Conservation (phyloP, 2,888 invertebrate species). For the Actias luna region DNA sequence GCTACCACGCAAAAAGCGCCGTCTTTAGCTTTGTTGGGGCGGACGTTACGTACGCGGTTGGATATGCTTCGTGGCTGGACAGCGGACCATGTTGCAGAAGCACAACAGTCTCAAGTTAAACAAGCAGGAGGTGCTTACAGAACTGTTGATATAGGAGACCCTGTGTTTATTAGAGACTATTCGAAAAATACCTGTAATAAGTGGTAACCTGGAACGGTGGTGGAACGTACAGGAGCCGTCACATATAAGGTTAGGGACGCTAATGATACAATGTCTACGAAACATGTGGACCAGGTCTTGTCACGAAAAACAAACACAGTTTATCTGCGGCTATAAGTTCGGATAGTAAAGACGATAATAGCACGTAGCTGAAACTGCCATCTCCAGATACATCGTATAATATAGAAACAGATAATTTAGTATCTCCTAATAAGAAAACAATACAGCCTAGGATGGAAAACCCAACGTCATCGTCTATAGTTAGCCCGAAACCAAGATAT, state of each 20-base stretch:
- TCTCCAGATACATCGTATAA: background rate
- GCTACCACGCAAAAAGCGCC: too few relatives aligned
- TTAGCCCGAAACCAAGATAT: too few relatives aligned
- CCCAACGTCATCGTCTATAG: background rate
- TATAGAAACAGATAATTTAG: background rate
- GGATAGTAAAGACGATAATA: background rate
- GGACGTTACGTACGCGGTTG: too few relatives aligned
- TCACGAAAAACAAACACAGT: background rate
- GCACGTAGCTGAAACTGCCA: background rate
- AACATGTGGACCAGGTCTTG: slow-evolving; percentile 6
- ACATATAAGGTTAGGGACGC: slow-evolving; percentile 9
- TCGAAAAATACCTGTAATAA: background rate
- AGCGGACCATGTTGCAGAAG: slow-evolving; percentile 12
- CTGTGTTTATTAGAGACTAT: slow-evolving; percentile 10
- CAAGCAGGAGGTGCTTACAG: slow-evolving; percentile 5
- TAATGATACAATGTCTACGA: background rate
- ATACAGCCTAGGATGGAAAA: background rate
- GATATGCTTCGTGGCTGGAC: slow-evolving; percentile 15
- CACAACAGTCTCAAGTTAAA: slow-evolving; percentile 12
- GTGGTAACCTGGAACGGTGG: slow-evolving; percentile 9
- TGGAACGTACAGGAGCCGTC: slow-evolving; percentile 11
- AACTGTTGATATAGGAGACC: slow-evolving; percentile 9
- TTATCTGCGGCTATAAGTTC: background rate
- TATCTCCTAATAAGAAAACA: background rate
- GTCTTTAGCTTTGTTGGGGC: too few relatives aligned